Conservation (phyloP, 2,888 invertebrate genomes). For the Chalcosyrphus nemorum region DNA sequence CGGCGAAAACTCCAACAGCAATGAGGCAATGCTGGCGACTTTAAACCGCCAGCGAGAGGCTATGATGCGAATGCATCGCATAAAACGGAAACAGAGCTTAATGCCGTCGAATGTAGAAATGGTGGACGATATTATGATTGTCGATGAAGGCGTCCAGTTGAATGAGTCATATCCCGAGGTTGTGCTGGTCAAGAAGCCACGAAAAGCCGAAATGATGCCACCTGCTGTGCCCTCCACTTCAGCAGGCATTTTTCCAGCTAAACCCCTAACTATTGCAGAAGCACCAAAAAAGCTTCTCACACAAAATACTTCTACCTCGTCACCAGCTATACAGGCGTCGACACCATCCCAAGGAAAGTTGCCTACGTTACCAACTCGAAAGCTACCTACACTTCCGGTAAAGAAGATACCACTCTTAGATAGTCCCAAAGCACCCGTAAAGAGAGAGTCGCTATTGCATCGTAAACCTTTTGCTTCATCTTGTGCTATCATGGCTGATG, state of each 20-base stretch:
- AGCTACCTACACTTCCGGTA: not conserved
- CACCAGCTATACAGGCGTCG: not conserved
- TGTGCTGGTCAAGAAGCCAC: conserved; percentile 41
- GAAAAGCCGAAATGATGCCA: not conserved
- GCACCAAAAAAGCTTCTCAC: conserved; percentile 3
- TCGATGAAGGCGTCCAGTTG: conserved; percentile 75
- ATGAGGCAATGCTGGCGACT: conserved; percentile 77
- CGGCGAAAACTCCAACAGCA: conserved; percentile 73
- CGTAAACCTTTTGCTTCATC: conserved; percentile 70
- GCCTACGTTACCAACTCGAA: not conserved
- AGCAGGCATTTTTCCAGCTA: not conserved
- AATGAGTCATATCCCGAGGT: conserved; percentile 54
- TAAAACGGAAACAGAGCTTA: conserved; percentile 74
- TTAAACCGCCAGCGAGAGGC: conserved; percentile 77
- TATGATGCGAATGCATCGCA: conserved; percentile 74
- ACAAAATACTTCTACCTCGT: not conserved
- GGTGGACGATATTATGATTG: conserved; percentile 79
- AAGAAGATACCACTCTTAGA: not conserved
- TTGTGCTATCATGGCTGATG: conserved; percentile 75
- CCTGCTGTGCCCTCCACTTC: not conserved
- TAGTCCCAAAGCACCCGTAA: conserved; percentile 5
- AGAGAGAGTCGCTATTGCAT: not conserved
- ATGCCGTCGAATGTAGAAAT: conserved; percentile 61
- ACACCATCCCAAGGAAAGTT: not conserved
- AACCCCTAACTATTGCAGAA: not conserved